A percentile compares a stretch with the other conserved stretches of the same genome.
Evolutionary conservation across 1,140 invertebrate genomes (phyloP).

Genomic region (Cherax destructor): DNA sequence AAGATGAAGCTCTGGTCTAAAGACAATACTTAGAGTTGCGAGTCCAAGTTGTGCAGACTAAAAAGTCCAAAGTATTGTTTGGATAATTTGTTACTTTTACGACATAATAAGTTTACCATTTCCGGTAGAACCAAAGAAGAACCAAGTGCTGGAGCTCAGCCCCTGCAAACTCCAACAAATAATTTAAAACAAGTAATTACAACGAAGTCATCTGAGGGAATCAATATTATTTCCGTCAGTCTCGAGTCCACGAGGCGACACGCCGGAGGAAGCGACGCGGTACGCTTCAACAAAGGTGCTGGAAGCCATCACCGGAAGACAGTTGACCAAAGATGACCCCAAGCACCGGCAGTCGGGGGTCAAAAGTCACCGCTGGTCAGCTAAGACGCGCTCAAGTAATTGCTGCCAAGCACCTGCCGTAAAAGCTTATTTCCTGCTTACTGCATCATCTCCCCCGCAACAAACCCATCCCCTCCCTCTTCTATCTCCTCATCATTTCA

Average conservation of each 20-base stretch:
- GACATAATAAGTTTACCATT: no score
- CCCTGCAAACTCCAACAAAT: no score
- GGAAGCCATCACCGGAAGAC: background rate
- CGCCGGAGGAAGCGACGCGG: background rate
- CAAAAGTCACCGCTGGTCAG: conserved; percentile 14
- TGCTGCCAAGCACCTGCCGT: background rate
- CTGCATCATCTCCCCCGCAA: background rate
- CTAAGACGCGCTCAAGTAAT: background rate
- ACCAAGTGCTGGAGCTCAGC: no score
- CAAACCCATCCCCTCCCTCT: background rate
- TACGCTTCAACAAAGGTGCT: background rate
- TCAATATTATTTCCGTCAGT: background rate
- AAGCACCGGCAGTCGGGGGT: background rate
- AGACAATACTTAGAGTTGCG: no score
- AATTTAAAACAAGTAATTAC: no score
- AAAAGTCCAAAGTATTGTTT: no score
- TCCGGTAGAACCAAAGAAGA: no score
- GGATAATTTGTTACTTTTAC: no score
- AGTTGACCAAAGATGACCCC: background rate
- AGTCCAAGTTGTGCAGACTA: no score
- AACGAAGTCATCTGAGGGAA: background rate
- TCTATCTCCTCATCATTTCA: background rate
- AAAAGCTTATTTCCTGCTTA: background rate
- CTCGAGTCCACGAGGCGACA: background rate
- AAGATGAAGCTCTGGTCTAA: no score